Evolutionary conservation across 2,113 vertebrate species (phyloP), one percentile per base, ranked within the genome.

Genomic region (Ascaphus truei): DNA sequence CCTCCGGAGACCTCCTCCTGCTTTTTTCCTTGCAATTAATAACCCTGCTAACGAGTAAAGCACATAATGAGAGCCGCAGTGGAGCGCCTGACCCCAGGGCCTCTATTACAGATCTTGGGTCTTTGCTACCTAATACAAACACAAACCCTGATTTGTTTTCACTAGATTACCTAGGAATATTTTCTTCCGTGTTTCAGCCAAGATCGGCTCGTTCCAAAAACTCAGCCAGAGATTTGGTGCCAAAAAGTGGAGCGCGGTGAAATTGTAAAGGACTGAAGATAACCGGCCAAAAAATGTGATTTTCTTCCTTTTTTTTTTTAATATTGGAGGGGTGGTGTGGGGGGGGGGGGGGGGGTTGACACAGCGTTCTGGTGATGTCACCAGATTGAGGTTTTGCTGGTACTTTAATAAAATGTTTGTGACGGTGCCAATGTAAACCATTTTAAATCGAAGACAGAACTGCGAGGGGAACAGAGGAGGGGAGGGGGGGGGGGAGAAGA

Each of bases 381-480:
- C 92, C 81, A 86, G 78, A 86, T 87, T 89, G 90, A 86, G 88
- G 92, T 92, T 95, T 95, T 92, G 86, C 89, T 86, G 94, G 92
- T 91, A 91, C 92, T 92, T 92, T 90, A 91, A 94, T 94, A 91
- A 94, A 96, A 92, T 91, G 90, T 93, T 94, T 93, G 91, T 92
- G 93, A 92, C 81, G 81, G 88, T 93, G 96, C 96, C 95, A 98
- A 98, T 92, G 93, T 97, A 98, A 98, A 98, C 93, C 87, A 89
- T 94, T 91, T 91, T 93, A 94, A 94, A 95, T 94, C 92, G 92
- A 96, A 94, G 86, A 88, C 92, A 91, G 92, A 90, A 86, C 92
- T 92, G 91, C 91, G 92, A 94, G 91, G 27, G 92, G 92, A 90
- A 91, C 88, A 86, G 84, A 93, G 91, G 89, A 87, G 91, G 92